Evolutionary conservation across 2,888 invertebrate species (phyloP).

Genomic region (Agrotis ipsilon): DNA sequence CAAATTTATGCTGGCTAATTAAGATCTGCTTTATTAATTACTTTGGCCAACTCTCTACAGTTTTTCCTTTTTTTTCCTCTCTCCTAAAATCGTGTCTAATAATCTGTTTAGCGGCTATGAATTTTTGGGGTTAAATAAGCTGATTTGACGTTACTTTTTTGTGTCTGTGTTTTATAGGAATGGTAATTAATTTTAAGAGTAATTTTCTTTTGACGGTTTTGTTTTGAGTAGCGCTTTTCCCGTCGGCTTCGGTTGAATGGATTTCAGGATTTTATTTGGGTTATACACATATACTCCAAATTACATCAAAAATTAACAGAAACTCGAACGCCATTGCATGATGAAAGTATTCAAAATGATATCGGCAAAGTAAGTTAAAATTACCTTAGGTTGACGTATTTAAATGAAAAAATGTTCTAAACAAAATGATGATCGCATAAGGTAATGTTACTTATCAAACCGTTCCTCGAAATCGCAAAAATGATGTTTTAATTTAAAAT

Average conservation of each 20-base stretch:
- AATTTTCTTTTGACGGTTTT: slow-evolving; percentile 6
- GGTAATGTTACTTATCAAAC: background rate
- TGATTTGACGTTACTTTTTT: slow-evolving; percentile 38
- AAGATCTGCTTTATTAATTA: slow-evolving; percentile 86
- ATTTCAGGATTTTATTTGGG: no score
- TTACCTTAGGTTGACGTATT: background rate
- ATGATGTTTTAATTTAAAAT: background rate
- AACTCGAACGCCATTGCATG: background rate
- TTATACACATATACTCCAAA: background rate
- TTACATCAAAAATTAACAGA: background rate
- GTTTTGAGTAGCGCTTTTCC: background rate
- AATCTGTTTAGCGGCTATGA: slow-evolving; percentile 56
- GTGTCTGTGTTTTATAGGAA: background rate
- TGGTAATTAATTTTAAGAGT: slow-evolving; percentile 7
- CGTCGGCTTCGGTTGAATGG: background rate
- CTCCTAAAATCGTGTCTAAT: slow-evolving; percentile 60
- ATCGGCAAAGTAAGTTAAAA: background rate
- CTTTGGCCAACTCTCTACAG: slow-evolving; percentile 68
- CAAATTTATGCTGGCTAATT: slow-evolving; percentile 82
- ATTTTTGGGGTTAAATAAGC: slow-evolving; percentile 40
- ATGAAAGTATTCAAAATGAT: background rate
- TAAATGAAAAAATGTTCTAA: background rate
- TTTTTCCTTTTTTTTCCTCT: slow-evolving; percentile 59
- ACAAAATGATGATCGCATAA: no score
- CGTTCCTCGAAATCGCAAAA: background rate